A percentile compares a stretch with the other conserved stretches of the same genome.
Evolutionary conservation across 2,888 invertebrate genomes (phyloP).

Genomic region (Agonopterix heracliana): DNA sequence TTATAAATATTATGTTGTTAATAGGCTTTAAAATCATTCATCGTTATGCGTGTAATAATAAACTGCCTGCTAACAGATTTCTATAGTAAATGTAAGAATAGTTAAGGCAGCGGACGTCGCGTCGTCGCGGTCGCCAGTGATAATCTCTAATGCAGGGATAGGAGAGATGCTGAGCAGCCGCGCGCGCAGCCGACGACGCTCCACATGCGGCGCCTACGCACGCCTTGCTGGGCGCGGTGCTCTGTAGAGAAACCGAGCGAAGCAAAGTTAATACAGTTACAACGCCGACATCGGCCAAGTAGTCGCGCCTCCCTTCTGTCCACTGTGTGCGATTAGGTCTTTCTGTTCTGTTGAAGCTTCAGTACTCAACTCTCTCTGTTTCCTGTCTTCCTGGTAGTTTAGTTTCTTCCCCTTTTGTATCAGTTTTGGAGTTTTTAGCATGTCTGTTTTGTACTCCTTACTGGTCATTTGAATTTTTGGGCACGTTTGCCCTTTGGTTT

Average conservation of each 20-base stretch:
- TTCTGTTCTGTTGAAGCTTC: slow-evolving; percentile 71
- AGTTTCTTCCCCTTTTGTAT: slow-evolving; percentile 36
- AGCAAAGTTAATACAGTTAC: slow-evolving; percentile 78
- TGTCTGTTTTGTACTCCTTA: background rate
- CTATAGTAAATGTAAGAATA: background rate
- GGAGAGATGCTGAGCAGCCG: slow-evolving; percentile 62
- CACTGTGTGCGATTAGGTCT: slow-evolving; percentile 72
- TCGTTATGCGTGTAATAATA: no score
- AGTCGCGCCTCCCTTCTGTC: slow-evolving; percentile 73
- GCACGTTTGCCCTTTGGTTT: slow-evolving; percentile 21
- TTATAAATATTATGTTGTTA: no score
- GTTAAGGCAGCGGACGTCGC: slow-evolving; percentile 27
- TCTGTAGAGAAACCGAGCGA: slow-evolving; percentile 80
- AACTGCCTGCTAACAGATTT: background rate
- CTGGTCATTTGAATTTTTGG: background rate
- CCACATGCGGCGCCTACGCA: slow-evolving; percentile 85
- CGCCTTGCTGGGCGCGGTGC: slow-evolving; percentile 89
- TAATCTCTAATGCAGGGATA: slow-evolving; percentile 76
- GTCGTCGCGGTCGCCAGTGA: slow-evolving; percentile 55
- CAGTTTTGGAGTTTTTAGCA: slow-evolving; percentile 21
- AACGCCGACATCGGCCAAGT: slow-evolving; percentile 71
- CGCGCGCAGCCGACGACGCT: slow-evolving; percentile 67
- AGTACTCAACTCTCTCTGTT: slow-evolving; percentile 40
- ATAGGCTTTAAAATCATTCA: no score
- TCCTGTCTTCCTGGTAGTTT: slow-evolving; percentile 62